A percentile compares a stretch with the other conserved stretches of the same genome.
Conservation (phyloP, 2,888 invertebrate genomes). For the Corythucha ciliata region DNA sequence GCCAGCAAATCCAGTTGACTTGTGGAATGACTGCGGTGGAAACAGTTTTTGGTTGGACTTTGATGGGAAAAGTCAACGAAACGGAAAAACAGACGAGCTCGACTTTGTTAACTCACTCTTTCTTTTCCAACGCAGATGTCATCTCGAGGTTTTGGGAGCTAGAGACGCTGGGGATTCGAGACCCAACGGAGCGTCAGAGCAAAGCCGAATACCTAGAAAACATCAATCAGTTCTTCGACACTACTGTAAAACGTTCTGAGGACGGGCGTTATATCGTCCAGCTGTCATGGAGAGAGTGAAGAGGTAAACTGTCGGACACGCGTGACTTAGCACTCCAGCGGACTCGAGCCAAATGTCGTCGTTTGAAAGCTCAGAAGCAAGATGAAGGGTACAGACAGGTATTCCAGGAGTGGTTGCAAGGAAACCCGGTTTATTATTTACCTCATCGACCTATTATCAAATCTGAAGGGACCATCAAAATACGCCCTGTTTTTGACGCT, state of each 20-base stretch:
- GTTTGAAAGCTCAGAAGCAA: conserved; percentile 12
- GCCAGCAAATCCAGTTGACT: too few relatives aligned
- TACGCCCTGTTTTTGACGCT: conserved; percentile 33
- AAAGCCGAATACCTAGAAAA: too few relatives aligned
- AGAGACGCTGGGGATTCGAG: too few relatives aligned
- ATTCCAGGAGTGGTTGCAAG: conserved; percentile 35
- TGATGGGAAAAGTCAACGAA: neutral
- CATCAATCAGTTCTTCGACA: conserved; percentile 22
- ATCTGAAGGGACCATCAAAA: conserved; percentile 22
- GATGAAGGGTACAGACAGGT: conserved; percentile 34
- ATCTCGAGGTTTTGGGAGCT: too few relatives aligned
- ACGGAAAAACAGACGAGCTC: neutral
- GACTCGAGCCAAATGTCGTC: conserved; percentile 31
- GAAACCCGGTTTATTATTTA: conserved; percentile 13
- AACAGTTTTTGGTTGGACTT: too few relatives aligned
- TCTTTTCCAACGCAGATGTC: neutral
- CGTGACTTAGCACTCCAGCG: conserved; percentile 31
- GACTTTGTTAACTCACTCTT: neutral
- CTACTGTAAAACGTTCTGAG: conserved; percentile 34
- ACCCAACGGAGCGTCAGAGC: too few relatives aligned
- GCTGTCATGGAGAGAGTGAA: conserved; percentile 38
- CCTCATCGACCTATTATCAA: conserved; percentile 31
- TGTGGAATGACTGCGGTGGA: too few relatives aligned
- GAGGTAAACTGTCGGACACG: conserved; percentile 36
- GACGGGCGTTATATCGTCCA: conserved; percentile 38